Conservation (phyloP, 2,797 vertebrate species). For the Staurois parvus region DNA sequence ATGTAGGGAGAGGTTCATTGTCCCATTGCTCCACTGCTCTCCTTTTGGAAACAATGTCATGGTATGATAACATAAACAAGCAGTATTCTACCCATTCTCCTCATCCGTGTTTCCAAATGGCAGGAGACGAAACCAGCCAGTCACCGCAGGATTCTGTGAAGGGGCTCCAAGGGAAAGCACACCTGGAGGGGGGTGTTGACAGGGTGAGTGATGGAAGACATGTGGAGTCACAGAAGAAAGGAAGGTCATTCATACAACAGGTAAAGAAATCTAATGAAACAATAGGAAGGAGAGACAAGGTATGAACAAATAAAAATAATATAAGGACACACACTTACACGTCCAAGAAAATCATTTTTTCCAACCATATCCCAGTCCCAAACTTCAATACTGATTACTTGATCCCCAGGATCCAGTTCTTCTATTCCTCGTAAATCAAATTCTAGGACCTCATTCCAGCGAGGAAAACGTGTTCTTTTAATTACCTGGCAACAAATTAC, state of each 20-base stretch:
- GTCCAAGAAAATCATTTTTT: conserved; percentile 92
- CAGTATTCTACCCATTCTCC: conserved; percentile 79
- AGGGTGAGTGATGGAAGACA: conserved; percentile 27
- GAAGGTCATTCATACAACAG: not conserved
- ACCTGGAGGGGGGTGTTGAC: conserved; percentile 74
- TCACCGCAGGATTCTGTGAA: conserved; percentile 76
- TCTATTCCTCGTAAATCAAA: conserved; percentile 76
- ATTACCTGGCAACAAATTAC: conserved; percentile 78
- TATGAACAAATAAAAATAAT: not conserved
- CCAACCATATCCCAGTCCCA: conserved; percentile 98
- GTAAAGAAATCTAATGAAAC: conserved; percentile 2
- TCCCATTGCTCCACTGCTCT: not conserved
- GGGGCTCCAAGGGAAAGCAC: conserved; percentile 80
- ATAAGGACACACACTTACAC: conserved; percentile 73
- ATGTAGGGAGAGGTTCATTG: not conserved
- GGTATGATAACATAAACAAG: conserved; percentile 44
- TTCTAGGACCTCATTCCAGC: conserved; percentile 89
- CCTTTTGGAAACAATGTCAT: conserved; percentile 21
- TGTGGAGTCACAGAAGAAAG: conserved; percentile 11
- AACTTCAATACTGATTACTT: conserved; percentile 82
- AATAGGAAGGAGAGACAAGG: not conserved
- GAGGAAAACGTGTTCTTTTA: conserved; percentile 91
- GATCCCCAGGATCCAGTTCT: conserved; percentile 63
- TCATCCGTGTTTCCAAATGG: conserved; percentile 81
- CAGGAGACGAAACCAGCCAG: conserved; percentile 90